Conservation (phyloP, 2,888 invertebrate genomes). For the Tachina grossa region DNA sequence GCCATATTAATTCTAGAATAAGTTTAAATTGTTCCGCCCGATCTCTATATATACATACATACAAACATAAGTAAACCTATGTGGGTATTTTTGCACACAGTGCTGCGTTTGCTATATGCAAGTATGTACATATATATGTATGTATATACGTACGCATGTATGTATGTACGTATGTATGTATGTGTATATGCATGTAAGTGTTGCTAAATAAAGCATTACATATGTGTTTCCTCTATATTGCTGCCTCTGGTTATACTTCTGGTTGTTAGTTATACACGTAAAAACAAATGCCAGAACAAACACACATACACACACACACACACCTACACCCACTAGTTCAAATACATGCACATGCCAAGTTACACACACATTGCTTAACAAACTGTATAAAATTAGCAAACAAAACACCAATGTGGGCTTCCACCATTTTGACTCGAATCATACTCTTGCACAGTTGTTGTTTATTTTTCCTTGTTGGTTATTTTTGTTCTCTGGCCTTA, state of each 20-base stretch:
- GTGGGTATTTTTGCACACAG: background rate
- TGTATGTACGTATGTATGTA: conserved; percentile 1
- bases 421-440: background rate
- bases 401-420: conserved; percentile 6
- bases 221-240: conserved; percentile 13
- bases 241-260: conserved; percentile 29
- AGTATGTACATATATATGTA: background rate
- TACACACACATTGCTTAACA: conserved; percentile 4
- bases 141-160: background rate
- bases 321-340: background rate
- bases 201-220: conserved; percentile 23
- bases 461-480: background rate
- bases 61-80: background rate
- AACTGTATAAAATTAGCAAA: conserved; percentile 30
- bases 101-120: background rate
- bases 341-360: background rate
- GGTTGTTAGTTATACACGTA: conserved; percentile 15
- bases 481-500: background rate
- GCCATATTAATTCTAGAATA: background rate
- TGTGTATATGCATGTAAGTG: background rate
- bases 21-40: background rate
- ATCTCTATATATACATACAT: background rate
- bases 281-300: conserved; percentile 20
- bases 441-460: background rate
- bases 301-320: background rate